Evolutionary conservation across 2,797 vertebrate species (phyloP), one percentile per base, ranked within the genome.

Genomic region (Pipistrellus pygmaeus): DNA sequence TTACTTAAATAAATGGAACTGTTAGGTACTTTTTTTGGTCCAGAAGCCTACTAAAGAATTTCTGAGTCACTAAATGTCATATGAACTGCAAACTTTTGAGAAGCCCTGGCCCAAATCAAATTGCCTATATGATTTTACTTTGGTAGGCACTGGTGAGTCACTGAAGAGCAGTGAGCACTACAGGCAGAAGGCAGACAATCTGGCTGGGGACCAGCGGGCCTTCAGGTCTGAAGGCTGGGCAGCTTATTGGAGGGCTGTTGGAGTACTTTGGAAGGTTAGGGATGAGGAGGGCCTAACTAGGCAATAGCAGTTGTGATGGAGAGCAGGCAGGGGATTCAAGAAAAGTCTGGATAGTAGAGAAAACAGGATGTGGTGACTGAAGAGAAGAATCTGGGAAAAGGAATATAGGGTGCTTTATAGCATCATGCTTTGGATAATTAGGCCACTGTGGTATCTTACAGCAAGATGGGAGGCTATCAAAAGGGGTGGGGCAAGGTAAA

Each of bases 1-100:
- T 93, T 81, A 71, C 62, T 93, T 96, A 85, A 91, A 23, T 85
- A 75, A 91, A 1, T 95, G 27, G 25, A 91, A 78, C 21, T n/a
- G 2, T 69, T 84, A 75, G 20, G 5, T 69, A 32, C 86, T 93
- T 93, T 46, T 88, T 96, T 68, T 20, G 66, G 76, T 82, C 60
- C 35, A 64, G 27, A 66, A 27, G 9, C 87, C 76, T 93, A 3
- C 11, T 13, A 32, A 82, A 66, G 68, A 86, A 72, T 38, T 72
- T 14, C 27, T 90, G 25, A 73, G 9, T 85, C 85, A 48, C 25
- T 71, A 23, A 82, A 46, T 64, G 64, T 21, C 44, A 57, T 76
- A 41, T 82, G 64, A 69, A 62, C 62, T 62, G 60, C 55, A 35
- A 88, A 41, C 17, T 75, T 48, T n/a, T 32, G 30, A 57, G 25